A percentile compares a stretch with the other conserved stretches of the same genome.
phyloP scores from a whole-genome alignment of 2,888 invertebrate species.

The Ophioninae sp. region DNA sequence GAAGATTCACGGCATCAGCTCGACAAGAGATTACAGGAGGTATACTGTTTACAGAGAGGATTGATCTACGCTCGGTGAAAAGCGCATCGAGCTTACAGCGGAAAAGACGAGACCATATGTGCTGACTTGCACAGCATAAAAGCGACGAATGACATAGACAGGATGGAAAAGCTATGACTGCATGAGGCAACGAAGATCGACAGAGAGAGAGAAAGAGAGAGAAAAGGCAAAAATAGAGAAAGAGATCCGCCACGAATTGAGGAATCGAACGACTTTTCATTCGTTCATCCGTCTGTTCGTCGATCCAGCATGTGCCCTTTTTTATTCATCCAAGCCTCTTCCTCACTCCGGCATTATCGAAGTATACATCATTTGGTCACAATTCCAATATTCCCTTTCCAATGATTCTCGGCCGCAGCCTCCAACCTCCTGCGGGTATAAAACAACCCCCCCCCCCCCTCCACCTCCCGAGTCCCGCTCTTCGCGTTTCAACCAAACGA shows the following conservation, averaged over 20 bases:
- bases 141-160: not conserved
- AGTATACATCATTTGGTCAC: constrained; percentile 30
- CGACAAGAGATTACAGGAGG: constrained; percentile 27
- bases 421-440: not conserved
- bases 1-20: constrained; percentile 33
- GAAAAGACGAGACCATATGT: constrained; percentile 12
- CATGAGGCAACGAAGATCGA: not conserved
- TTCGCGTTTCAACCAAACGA: not conserved
- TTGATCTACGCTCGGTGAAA: constrained; percentile 30
- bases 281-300: constrained; percentile 5
- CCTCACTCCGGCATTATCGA: constrained; percentile 26
- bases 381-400: constrained; percentile 34
- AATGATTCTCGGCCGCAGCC: constrained; percentile 16
- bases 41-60: constrained; percentile 43
- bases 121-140: constrained; percentile 27
- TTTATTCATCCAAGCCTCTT: not conserved
- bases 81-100: constrained; percentile 15
- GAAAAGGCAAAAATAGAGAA: not conserved
- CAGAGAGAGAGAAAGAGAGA: not conserved
- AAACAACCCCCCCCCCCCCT: not conserved
- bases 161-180: not conserved
- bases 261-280: constrained; percentile 35
- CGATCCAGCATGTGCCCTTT: not conserved
- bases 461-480: not conserved
- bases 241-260: constrained; percentile 18